phyloP scores from a whole-genome alignment of 2,797 vertebrate species.

The Platalea minor region DNA sequence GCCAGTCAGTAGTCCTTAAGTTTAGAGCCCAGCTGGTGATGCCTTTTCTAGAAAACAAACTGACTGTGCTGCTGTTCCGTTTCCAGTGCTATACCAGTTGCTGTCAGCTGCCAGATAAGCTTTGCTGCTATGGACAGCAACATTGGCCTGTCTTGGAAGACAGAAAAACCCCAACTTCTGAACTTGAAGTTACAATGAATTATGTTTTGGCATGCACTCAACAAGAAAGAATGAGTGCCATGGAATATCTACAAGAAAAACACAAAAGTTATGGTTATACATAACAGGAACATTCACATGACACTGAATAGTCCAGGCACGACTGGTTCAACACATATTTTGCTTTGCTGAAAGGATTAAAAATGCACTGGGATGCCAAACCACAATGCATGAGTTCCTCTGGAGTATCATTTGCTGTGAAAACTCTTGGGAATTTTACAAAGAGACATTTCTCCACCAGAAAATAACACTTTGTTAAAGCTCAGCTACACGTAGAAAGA shows the following conservation, averaged over 20 bases:
- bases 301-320: background rate
- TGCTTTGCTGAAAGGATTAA: background rate
- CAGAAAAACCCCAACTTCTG: background rate
- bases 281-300: background rate
- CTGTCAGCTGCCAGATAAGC: background rate
- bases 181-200: background rate
- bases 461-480: background rate
- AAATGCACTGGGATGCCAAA: background rate
- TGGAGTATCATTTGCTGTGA: background rate
- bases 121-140: accelerated
- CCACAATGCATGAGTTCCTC: background rate
- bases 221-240: background rate
- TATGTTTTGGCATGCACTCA: background rate
- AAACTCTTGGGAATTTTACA: background rate
- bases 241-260: background rate
- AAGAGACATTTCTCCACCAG: background rate
- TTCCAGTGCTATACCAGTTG: background rate
- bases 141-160: background rate
- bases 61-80: background rate
- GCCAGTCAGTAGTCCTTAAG: background rate
- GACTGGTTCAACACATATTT: background rate
- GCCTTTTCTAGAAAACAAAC: background rate
- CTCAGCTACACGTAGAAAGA: background rate
- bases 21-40: background rate
- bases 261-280: background rate